These are phyloP conservation scores for Scophthalmus maximus DNA, from an alignment of 2,113 vertebrate species.

Conservation along the genomic window DNA sequence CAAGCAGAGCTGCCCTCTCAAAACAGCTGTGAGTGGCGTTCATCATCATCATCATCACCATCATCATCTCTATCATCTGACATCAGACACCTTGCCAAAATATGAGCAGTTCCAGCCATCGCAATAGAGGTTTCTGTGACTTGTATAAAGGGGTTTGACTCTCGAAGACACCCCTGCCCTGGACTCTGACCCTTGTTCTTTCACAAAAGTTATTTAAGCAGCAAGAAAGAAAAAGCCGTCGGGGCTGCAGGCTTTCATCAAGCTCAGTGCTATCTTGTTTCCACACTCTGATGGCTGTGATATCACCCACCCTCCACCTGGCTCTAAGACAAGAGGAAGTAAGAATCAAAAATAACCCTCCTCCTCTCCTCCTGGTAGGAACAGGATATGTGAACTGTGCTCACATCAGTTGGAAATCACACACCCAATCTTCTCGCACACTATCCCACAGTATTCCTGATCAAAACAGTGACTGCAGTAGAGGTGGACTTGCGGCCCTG, in stretches of 20 bases:
- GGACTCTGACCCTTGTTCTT: background rate
- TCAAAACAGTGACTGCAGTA: slow-evolving; percentile 15
- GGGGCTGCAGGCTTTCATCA: background rate
- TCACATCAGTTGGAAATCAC: slow-evolving; percentile 1
- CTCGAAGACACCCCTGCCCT: background rate
- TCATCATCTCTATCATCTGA: too few relatives aligned
- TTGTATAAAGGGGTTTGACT: too few relatives aligned
- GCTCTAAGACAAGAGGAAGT: slow-evolving; percentile 28
- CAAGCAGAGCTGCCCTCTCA: too few relatives aligned
- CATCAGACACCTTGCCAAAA: too few relatives aligned
- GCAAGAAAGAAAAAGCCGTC: background rate
- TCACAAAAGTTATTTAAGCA: background rate
- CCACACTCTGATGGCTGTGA: background rate
- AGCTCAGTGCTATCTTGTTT: slow-evolving; percentile 16
- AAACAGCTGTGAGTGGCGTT: too few relatives aligned
- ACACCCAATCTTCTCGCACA: background rate
- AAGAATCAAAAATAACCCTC: slow-evolving; percentile 3
- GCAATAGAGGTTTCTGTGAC: too few relatives aligned
- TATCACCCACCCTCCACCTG: slow-evolving; percentile 18
- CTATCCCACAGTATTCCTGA: slow-evolving; percentile 43
- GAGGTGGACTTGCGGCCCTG: slow-evolving; percentile 58
- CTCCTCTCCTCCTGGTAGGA: slow-evolving; percentile 3
- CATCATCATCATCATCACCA: too few relatives aligned
- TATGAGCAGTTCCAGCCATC: too few relatives aligned
- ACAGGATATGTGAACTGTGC: slow-evolving; percentile 16